These are phyloP conservation scores for Drosophila lutescens DNA, from an alignment of 2,888 invertebrate genomes.

Conservation along the genomic window DNA sequence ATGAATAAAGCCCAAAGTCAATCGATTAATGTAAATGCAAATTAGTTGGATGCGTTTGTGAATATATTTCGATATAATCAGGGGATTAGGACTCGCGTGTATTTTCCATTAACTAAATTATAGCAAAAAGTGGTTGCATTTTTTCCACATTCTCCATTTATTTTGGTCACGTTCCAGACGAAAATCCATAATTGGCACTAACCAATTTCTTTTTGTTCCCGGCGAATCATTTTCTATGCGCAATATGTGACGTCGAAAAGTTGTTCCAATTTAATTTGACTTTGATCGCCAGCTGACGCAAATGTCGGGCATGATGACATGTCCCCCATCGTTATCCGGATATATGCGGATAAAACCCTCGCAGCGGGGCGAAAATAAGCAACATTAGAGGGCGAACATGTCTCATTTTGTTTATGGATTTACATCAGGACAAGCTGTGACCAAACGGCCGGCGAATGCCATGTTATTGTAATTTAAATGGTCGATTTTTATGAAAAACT, in stretches of 20 bases:
- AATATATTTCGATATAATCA: conserved; percentile 26
- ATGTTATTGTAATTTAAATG: conserved; percentile 62
- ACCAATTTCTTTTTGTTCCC: conserved; percentile 23
- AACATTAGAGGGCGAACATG: conserved; percentile 53
- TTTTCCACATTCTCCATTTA: neutral
- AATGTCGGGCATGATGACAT: conserved; percentile 62
- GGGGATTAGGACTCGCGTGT: conserved; percentile 16
- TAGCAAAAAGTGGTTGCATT: conserved; percentile 10
- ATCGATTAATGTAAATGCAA: conserved; percentile 42
- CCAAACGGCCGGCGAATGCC: conserved; percentile 33
- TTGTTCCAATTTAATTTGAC: conserved; percentile 78
- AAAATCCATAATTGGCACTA: conserved; percentile 30
- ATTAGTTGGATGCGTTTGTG: conserved; percentile 34
- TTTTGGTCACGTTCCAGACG: conserved; percentile 18
- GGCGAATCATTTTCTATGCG: conserved; percentile 8
- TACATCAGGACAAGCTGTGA: conserved; percentile 70
- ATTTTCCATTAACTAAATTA: conserved; percentile 29
- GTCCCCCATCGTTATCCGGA: conserved; percentile 39
- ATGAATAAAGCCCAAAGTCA: conserved; percentile 26
- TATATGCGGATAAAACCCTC: conserved; percentile 14
- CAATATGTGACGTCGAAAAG: conserved; percentile 50
- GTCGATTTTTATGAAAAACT: conserved; percentile 60
- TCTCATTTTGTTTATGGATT: conserved; percentile 67
- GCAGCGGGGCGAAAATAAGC: conserved; percentile 26
- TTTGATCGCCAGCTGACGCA: conserved; percentile 77